A percentile compares a stretch with the other conserved stretches of the same genome.
phyloP scores from a whole-genome alignment of 2,888 invertebrate genomes.

The Peribatodes rhomboidaria region DNA sequence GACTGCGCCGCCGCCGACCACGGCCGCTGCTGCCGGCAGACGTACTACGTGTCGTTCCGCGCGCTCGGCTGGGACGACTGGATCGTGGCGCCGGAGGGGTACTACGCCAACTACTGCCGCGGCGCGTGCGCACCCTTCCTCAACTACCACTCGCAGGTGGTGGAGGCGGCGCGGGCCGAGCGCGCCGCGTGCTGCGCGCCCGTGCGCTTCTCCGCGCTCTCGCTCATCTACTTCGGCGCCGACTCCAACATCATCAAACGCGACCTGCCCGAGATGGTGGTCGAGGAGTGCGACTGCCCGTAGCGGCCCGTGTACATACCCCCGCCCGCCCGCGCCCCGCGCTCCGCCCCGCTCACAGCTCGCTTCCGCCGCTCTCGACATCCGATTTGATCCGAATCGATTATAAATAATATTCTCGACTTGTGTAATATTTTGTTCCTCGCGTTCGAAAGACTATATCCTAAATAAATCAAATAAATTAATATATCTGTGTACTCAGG shows the following conservation, averaged over 20 bases:
- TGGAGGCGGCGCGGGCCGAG: slow-evolving; percentile 95
- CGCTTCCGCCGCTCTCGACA: slow-evolving; percentile 82
- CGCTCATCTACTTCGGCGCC: slow-evolving; percentile 96
- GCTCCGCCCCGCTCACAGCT: slow-evolving; percentile 65
- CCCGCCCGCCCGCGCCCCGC: slow-evolving; percentile 59
- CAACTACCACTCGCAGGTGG: slow-evolving; percentile 96
- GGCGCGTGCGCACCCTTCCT: slow-evolving; percentile 95
- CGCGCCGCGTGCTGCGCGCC: slow-evolving; percentile 97
- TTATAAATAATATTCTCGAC: slow-evolving; percentile 85
- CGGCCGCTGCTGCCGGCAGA: slow-evolving; percentile 92
- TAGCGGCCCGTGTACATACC: slow-evolving; percentile 81
- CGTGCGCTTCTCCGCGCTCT: slow-evolving; percentile 96
- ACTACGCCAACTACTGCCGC: slow-evolving; percentile 97
- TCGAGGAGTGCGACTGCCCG: slow-evolving; percentile 98
- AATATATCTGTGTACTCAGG: slow-evolving; percentile 58
- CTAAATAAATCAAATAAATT: slow-evolving; percentile 75
- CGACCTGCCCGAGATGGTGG: slow-evolving; percentile 98
- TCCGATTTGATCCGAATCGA: slow-evolving; percentile 83
- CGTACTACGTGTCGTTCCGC: slow-evolving; percentile 96
- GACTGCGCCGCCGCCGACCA: slow-evolving; percentile 90
- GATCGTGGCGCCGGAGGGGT: slow-evolving; percentile 96
- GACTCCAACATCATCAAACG: slow-evolving; percentile 96
- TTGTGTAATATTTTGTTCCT: slow-evolving; percentile 86
- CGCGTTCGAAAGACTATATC: slow-evolving; percentile 87
- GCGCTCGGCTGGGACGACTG: slow-evolving; percentile 98